phyloP scores from a whole-genome alignment of 2,888 invertebrate genomes.

The Adelognathus sp. region DNA sequence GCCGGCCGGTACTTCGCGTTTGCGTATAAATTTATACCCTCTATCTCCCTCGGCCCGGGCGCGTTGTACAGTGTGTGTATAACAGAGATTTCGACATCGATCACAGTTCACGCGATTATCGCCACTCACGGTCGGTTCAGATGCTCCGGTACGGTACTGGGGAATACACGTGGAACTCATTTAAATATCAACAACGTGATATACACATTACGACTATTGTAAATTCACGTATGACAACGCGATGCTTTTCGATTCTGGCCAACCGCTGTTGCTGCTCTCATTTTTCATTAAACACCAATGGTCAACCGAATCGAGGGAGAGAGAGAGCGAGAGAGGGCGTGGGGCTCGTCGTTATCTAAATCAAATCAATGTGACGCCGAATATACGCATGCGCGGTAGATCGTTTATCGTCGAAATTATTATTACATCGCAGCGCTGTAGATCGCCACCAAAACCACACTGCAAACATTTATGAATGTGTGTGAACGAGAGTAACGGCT shows the following conservation, averaged over 20 bases:
- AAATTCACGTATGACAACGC: conserved; percentile 23
- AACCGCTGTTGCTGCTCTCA: neutral
- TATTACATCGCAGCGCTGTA: conserved; percentile 13
- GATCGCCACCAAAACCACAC: conserved; percentile 5
- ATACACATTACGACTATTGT: conserved; percentile 46
- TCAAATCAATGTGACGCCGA: conserved; percentile 33
- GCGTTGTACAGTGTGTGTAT: neutral
- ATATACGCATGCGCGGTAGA: conserved; percentile 7
- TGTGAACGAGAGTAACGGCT: conserved; percentile 37
- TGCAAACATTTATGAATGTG: conserved; percentile 15
- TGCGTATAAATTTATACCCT: conserved; percentile 9
- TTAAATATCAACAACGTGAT: conserved; percentile 57
- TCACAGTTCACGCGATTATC: conserved; percentile 28
- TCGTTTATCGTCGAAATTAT: conserved; percentile 48
- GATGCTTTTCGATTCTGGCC: neutral
- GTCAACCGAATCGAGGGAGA: too few species aligned
- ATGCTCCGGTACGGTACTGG: neutral
- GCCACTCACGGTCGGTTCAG: conserved; percentile 12
- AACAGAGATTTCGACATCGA: conserved; percentile 35
- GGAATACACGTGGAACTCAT: conserved; percentile 40
- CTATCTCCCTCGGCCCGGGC: neutral
- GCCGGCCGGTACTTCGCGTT: conserved; percentile 7
- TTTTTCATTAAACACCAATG: neutral
- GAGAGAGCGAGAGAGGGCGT: too few species aligned
- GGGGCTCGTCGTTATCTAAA: conserved; percentile 19